phyloP scores from a whole-genome alignment of 2,888 invertebrate genomes.

The Eupeodes latifasciatus region DNA sequence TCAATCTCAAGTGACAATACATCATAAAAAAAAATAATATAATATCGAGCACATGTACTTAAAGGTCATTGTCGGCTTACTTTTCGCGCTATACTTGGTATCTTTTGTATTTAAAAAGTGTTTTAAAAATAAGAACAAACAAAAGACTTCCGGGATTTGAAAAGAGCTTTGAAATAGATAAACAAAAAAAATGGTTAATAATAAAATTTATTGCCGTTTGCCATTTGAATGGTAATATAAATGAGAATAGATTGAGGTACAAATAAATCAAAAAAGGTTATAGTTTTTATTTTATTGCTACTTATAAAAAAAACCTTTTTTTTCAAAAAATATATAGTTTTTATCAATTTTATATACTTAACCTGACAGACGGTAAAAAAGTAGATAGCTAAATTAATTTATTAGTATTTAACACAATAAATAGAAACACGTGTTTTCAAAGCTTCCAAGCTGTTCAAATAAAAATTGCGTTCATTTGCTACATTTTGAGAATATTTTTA shows the following conservation, averaged over 20 bases:
- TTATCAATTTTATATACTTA: neutral
- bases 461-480: neutral
- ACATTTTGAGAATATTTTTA: neutral
- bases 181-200: neutral
- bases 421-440: neutral
- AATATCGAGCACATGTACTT: constrained; percentile 43
- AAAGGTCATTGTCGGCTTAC: constrained; percentile 21
- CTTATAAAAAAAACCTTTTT: too few species aligned
- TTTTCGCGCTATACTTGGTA: constrained; percentile 12
- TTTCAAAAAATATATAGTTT: neutral
- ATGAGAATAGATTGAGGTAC: neutral
- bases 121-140: neutral
- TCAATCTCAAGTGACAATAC: constrained; percentile 39
- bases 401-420: neutral
- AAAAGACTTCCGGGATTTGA: constrained; percentile 6
- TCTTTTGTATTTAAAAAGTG: constrained; percentile 18
- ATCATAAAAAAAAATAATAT: constrained; percentile 18
- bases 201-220: neutral
- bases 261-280: neutral
- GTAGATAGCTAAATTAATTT: neutral
- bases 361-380: neutral
- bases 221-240: neutral
- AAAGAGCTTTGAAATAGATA: constrained; percentile 22
- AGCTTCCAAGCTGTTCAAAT: neutral
- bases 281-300: neutral